These are phyloP conservation scores for Megaceryle alcyon DNA, from an alignment of 2,797 vertebrate genomes.

Conservation along the genomic window DNA sequence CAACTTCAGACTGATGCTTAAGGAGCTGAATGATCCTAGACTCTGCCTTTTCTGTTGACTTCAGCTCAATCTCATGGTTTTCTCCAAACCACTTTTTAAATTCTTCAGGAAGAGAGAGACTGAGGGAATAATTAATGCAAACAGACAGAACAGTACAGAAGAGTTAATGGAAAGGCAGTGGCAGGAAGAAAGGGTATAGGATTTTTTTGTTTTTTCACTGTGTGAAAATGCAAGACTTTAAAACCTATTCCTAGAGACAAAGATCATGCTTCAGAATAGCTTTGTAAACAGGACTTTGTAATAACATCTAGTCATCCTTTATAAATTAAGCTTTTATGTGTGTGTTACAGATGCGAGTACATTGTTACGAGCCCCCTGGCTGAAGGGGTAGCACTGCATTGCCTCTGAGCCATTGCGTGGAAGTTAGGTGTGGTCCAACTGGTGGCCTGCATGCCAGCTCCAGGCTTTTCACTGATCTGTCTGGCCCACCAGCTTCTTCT, in stretches of 20 bases:
- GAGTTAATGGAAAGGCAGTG: background rate
- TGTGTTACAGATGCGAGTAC: background rate
- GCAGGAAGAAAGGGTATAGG: background rate
- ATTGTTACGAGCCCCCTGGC: background rate
- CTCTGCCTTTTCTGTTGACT: background rate
- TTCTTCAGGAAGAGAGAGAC: background rate
- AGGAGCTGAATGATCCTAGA: background rate
- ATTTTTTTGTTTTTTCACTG: background rate
- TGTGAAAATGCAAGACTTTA: background rate
- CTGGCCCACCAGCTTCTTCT: background rate
- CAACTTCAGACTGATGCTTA: background rate
- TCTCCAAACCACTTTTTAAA: background rate
- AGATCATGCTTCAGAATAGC: background rate
- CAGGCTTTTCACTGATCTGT: background rate
- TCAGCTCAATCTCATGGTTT: background rate
- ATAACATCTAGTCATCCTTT: too few species aligned
- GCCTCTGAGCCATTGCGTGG: background rate
- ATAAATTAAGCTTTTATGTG: background rate
- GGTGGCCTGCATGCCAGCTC: background rate
- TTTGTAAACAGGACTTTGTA: background rate
- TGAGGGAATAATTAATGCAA: constrained; percentile 1
- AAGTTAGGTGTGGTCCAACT: background rate
- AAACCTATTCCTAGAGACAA: background rate
- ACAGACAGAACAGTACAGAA: background rate
- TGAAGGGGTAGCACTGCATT: background rate